Conservation (phyloP, 2,888 invertebrate genomes). For the Romanomermis culicivorax region DNA sequence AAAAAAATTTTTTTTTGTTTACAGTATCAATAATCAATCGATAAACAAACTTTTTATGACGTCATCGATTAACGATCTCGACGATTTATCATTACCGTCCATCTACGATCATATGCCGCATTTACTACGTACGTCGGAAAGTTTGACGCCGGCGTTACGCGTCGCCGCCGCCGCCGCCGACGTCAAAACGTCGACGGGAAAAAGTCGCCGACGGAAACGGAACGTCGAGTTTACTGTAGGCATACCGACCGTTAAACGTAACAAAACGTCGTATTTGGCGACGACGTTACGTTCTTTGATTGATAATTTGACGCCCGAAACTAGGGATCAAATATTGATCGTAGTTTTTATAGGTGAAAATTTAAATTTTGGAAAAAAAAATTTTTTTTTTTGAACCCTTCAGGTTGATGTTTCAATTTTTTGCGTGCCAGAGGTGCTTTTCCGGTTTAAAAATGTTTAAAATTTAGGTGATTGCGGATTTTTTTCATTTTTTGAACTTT, state of each 20-base stretch:
- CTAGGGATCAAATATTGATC: constrained; percentile 24
- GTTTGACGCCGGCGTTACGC: not conserved
- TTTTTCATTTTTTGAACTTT: no score
- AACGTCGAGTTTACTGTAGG: constrained; percentile 24
- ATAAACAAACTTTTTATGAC: no score
- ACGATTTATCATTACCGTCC: constrained; percentile 6
- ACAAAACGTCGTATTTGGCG: constrained; percentile 24
- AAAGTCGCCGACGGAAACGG: not conserved
- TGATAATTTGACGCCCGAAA: constrained; percentile 25
- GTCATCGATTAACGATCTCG: no score
- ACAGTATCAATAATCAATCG: no score
- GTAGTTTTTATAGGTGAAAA: constrained; percentile 27
- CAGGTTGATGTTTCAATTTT: no score
- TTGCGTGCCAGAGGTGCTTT: no score
- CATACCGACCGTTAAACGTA: constrained; percentile 30
- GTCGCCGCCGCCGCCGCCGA: not conserved
- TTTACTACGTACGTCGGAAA: constrained; percentile 1
- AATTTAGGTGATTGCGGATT: no score
- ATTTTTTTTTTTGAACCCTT: no score
- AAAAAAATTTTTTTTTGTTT: no score
- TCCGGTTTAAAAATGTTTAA: no score
- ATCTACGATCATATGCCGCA: constrained; percentile 11
- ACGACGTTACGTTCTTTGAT: constrained; percentile 29
- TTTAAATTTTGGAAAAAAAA: no score
- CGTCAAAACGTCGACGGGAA: not conserved